Percentiles rank a stretch among this genome's conserved stretches.
phyloP scores from a whole-genome alignment of 2,888 invertebrate species.

The Drosophila leonis region DNA sequence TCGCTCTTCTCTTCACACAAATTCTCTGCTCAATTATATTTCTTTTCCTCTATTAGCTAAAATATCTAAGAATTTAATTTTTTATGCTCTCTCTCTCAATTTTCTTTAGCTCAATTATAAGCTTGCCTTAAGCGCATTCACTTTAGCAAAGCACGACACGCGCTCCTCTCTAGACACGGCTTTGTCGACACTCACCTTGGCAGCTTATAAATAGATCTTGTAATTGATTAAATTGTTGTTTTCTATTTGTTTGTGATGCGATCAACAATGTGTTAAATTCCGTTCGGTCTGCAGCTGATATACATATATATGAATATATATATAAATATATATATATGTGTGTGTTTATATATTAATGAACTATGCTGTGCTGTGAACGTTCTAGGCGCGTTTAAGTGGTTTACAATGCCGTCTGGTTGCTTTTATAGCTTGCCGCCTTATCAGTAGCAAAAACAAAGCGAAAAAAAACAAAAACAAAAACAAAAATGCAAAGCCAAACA shows the following conservation, averaged over 20 bases:
- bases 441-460: conserved; percentile 47
- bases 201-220: conserved; percentile 49
- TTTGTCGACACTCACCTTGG: conserved; percentile 49
- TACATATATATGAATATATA: conserved; percentile 3
- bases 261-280: conserved; percentile 42
- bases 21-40: not conserved
- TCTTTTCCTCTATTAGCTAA: too few species aligned
- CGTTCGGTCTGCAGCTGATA: conserved; percentile 22
- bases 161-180: conserved; percentile 1
- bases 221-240: conserved; percentile 52
- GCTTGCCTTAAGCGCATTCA: not conserved
- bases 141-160: not conserved
- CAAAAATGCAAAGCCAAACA: conserved; percentile 46
- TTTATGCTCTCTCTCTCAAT: too few species aligned
- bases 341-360: not conserved
- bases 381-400: conserved; percentile 60
- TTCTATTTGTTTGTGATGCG: conserved; percentile 9
- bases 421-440: conserved; percentile 72
- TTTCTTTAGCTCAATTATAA: not conserved
- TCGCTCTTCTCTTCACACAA: not conserved
- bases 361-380: conserved; percentile 30
- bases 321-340: conserved; percentile 6
- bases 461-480: conserved; percentile 47
- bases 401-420: conserved; percentile 42
- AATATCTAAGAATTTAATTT: too few species aligned